Evolutionary conservation across 1,140 invertebrate species (phyloP).

Genomic region (Rhopalosiphum maidis): DNA sequence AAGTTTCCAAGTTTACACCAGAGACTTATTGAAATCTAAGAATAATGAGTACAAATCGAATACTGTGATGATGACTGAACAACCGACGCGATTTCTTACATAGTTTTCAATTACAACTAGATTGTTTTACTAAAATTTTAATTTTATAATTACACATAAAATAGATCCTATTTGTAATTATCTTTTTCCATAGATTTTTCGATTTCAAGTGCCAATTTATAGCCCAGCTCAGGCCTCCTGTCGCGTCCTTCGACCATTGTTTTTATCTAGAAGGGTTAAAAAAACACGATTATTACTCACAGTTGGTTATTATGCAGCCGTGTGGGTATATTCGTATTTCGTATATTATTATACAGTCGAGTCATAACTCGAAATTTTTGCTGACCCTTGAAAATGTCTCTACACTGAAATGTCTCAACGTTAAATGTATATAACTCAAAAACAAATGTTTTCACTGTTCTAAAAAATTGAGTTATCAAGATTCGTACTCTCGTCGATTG

Average conservation of each 20-base stretch:
- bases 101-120: neutral
- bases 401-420: neutral
- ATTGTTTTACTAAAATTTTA: neutral
- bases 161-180: constrained; percentile 5
- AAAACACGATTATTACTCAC: neutral
- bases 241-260: constrained; percentile 87
- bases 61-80: neutral
- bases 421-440: neutral
- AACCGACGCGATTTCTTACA: neutral
- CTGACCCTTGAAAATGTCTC: neutral
- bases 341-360: no score
- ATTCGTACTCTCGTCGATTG: neutral
- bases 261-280: constrained; percentile 68
- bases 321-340: no score
- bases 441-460: neutral
- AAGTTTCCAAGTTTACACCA: neutral
- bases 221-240: constrained; percentile 83
- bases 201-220: constrained; percentile 84
- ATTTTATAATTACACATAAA: neutral
- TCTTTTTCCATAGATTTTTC: constrained; percentile 65
- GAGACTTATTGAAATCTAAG: neutral
- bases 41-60: neutral
- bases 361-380: neutral
- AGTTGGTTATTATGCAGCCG: neutral
- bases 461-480: neutral